Percentiles rank a stretch among this genome's conserved stretches.
These are phyloP conservation scores for Lophius americanus DNA, from an alignment of 2,797 vertebrate genomes.

Conservation along the genomic window DNA sequence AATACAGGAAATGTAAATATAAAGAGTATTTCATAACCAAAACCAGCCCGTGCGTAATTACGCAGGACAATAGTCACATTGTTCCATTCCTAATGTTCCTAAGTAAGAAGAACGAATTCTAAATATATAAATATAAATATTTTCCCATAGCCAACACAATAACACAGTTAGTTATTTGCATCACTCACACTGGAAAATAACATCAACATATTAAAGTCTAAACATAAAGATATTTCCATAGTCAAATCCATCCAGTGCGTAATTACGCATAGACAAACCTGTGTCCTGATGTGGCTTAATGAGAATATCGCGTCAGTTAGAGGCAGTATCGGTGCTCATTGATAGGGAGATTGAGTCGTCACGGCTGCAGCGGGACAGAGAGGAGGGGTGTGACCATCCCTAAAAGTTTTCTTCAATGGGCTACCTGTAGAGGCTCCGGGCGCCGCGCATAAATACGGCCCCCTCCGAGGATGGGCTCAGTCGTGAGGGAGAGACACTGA, in stretches of 20 bases:
- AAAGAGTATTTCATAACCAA: no score
- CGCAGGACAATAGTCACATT: no score
- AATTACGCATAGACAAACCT: slow-evolving; percentile 51
- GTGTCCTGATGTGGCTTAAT: background rate
- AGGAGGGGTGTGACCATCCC: slow-evolving; percentile 66
- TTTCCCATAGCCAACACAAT: no score
- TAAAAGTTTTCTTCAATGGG: slow-evolving; percentile 64
- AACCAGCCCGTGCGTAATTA: no score
- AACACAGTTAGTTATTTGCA: no score
- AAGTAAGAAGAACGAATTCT: no score
- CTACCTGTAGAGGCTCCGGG: slow-evolving; percentile 67
- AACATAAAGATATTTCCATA: background rate
- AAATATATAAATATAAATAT: no score
- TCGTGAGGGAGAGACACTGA: slow-evolving; percentile 63
- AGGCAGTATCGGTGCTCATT: slow-evolving; percentile 56
- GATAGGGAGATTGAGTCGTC: slow-evolving; percentile 52
- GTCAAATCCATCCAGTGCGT: slow-evolving; percentile 28
- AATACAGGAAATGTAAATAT: no score
- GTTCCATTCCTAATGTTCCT: no score
- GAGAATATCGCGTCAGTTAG: background rate
- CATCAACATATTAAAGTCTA: background rate
- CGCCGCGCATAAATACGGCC: slow-evolving; percentile 81
- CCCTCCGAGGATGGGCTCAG: slow-evolving; percentile 56
- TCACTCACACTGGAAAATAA: no score
- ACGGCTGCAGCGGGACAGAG: slow-evolving; percentile 43